phyloP scores from a whole-genome alignment of 2,797 vertebrate genomes.

The Chiroxiphia lanceolata region DNA sequence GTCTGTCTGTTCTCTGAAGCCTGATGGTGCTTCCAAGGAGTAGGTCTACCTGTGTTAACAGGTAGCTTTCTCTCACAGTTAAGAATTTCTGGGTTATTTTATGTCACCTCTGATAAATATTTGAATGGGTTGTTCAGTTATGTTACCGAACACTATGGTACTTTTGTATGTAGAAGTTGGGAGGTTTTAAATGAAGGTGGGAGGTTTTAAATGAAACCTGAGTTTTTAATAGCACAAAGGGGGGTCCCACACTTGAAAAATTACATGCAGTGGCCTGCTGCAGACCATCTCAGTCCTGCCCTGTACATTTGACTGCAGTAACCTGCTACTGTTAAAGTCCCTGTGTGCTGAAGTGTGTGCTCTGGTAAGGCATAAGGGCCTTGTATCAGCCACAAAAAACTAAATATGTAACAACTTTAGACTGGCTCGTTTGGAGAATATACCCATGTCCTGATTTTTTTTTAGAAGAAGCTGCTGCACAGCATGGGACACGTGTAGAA shows the following conservation, averaged over 20 bases:
- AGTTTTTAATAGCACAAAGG: neutral
- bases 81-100: neutral
- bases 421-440: neutral
- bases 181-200: neutral
- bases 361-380: accelerated
- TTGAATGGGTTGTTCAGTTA: neutral
- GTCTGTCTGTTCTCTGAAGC: neutral
- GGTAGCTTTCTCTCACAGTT: neutral
- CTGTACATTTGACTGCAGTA: neutral
- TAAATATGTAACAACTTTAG: neutral
- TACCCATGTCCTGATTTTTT: neutral
- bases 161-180: neutral
- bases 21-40: neutral
- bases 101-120: neutral
- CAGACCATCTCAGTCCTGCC: neutral
- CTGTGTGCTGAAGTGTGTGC: too few relatives aligned
- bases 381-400: neutral
- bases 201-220: neutral
- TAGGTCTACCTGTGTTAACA: neutral
- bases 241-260: neutral
- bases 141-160: accelerated
- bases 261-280: neutral
- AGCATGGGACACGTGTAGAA: neutral
- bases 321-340: neutral
- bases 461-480: neutral